Conservation (phyloP, 1,140 invertebrate species). For the Drosophila miranda region DNA sequence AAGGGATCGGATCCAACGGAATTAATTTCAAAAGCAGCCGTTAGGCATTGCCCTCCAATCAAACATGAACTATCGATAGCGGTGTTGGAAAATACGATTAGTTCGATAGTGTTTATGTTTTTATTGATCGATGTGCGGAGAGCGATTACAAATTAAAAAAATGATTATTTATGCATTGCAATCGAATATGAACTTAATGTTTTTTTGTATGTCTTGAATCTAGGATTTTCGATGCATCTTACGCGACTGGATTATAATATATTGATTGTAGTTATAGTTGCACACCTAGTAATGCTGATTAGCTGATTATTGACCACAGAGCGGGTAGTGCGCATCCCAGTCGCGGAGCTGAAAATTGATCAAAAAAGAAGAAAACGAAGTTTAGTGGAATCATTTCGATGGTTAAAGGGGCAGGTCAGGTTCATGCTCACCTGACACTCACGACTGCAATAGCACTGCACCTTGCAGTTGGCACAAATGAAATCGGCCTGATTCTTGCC, state of each 20-base stretch:
- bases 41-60: too few species aligned
- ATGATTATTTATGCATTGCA: too few species aligned
- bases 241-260: conserved; percentile 13
- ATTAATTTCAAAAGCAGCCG: too few species aligned
- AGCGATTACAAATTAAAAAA: too few species aligned
- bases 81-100: too few species aligned
- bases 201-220: too few species aligned
- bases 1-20: too few species aligned
- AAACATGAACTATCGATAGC: too few species aligned
- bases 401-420: too few species aligned
- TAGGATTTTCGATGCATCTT: not conserved
- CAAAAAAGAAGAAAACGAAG: not conserved
- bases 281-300: conserved; percentile 63
- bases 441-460: conserved; percentile 95
- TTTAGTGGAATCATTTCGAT: not conserved
- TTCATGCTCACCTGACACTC: conserved; percentile 89
- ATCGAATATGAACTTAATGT: too few species aligned
- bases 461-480: conserved; percentile 92
- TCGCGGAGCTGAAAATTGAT: conserved; percentile 25
- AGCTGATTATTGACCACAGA: conserved; percentile 44
- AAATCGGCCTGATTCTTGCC: conserved; percentile 90
- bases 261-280: conserved; percentile 41
- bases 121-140: too few species aligned
- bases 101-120: too few species aligned
- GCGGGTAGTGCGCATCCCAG: conserved; percentile 50